Evolutionary conservation across 2,888 invertebrate genomes (phyloP).

Genomic region (Heliconius ismenius): DNA sequence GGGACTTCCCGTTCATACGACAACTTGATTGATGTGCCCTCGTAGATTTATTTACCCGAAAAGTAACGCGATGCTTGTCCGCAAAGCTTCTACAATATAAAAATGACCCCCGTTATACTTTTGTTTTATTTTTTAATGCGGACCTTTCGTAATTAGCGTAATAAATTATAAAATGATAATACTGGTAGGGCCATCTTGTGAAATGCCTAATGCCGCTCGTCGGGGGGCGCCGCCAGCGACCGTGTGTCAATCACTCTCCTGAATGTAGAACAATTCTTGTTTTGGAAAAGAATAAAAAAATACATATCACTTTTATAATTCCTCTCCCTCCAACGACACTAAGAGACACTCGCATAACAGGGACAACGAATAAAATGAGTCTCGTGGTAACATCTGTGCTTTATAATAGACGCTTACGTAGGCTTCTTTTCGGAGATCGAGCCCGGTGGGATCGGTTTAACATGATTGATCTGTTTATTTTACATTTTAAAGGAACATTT

Average conservation of each 20-base stretch:
- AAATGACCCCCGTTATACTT: conserved; percentile 72
- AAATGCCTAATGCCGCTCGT: conserved; percentile 73
- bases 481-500: conserved; percentile 82
- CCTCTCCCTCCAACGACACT: conserved; percentile 59
- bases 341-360: conserved; percentile 55
- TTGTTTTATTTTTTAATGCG: conserved; percentile 78
- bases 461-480: conserved; percentile 83
- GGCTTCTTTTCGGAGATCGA: conserved; percentile 81
- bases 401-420: conserved; percentile 81
- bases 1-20: conserved; percentile 77
- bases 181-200: conserved; percentile 78
- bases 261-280: conserved; percentile 81
- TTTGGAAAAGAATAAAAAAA: conserved; percentile 75
- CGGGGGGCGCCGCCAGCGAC: conserved; percentile 74
- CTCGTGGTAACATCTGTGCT: conserved; percentile 80
- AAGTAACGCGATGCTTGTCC: conserved; percentile 73
- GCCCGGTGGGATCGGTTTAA: conserved; percentile 81
- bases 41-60: conserved; percentile 77
- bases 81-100: conserved; percentile 70
- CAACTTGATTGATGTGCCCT: conserved; percentile 79
- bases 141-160: conserved; percentile 79
- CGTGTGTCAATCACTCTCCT: conserved; percentile 80
- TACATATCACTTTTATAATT: conserved; percentile 74
- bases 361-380: conserved; percentile 66
- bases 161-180: conserved; percentile 82